Percentiles rank a stretch among this genome's conserved stretches.
Evolutionary conservation across 2,797 vertebrate species (phyloP).

Genomic region (Limnodromus scolopaceus): DNA sequence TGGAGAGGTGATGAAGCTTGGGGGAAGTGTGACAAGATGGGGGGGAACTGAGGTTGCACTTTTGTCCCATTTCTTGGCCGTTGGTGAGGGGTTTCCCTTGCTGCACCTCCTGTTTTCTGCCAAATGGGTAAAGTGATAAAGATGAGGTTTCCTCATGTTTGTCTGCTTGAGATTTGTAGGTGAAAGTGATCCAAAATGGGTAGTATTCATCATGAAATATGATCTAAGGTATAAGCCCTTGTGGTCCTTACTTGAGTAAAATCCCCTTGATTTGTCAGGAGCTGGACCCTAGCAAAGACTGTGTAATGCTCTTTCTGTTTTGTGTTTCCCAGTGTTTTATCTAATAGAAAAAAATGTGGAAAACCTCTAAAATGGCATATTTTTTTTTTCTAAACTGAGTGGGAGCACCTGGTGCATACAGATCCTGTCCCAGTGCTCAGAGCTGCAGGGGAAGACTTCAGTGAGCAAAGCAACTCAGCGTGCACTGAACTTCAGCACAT

Average conservation of each 20-base stretch:
- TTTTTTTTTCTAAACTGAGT: not conserved
- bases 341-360: not conserved
- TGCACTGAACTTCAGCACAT: not conserved
- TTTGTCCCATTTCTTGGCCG: not conserved
- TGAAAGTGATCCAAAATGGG: not conserved
- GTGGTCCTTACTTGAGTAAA: not conserved
- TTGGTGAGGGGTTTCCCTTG: fast-evolving
- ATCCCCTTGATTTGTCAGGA: not conserved
- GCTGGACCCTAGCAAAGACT: not conserved
- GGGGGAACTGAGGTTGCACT: not conserved
- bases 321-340: not conserved
- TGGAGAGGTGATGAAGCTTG: not conserved
- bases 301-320: fast-evolving
- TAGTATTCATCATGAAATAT: fast-evolving
- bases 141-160: not conserved
- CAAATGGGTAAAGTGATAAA: not conserved
- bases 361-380: not conserved
- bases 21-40: not conserved
- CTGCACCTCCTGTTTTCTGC: not conserved
- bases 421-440: fast-evolving
- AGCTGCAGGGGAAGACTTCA: not conserved
- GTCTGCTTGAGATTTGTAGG: not conserved
- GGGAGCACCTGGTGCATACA: not conserved
- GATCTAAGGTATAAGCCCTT: not conserved
- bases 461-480: not conserved